Evolutionary conservation across 2,888 invertebrate genomes (phyloP), one percentile per base, ranked within the genome.

Genomic region (Agapostemon virescens): DNA sequence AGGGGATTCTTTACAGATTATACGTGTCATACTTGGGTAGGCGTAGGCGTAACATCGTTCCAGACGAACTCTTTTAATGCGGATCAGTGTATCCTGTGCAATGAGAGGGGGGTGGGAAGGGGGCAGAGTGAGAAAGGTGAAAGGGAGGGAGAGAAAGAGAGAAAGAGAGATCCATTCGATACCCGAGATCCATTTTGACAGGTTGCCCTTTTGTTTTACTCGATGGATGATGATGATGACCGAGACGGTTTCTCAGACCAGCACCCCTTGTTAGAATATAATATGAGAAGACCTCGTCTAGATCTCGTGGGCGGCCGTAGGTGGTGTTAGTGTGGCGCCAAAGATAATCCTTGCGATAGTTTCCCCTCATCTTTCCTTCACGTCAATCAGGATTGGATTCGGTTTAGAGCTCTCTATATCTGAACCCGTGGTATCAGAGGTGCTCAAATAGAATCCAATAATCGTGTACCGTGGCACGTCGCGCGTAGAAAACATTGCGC

Each of bases 301-400:
- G 85, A 87, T 85, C 83, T 87, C 82, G 85, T 87, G 86, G 86
- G 88, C 87, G 89, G 84, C 79, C 77, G 84, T 83, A 79, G 82
- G 81, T 89, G 88, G 90, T 88, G 88, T 90, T 90, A 88, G 90
- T 92, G 92, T 92, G 92, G 92, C 90, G 92, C 92, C 91, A 90
- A 86, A 90, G 91, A 92, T 92, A 92, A 92, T 91, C 92, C 91
- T 76, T 77, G 85, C 85, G 90, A 90, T 91, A 91, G 90, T 89
- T 90, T 88, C 90, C 89, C 89, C 89, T 89, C 89, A 89, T 90
- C 87, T 88, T 86, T 89, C 87, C 86, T 81, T 81, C 88, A 89
- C 90, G 92, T 92, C 92, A 92, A 91, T 92, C 92, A 92, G 92
- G 92, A 92, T 92, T 92, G 91, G 89, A 91, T 89, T 91, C 89